These are phyloP conservation scores for Oedothorax gibbosus DNA, from an alignment of 1,140 invertebrate species.

Conservation along the genomic window DNA sequence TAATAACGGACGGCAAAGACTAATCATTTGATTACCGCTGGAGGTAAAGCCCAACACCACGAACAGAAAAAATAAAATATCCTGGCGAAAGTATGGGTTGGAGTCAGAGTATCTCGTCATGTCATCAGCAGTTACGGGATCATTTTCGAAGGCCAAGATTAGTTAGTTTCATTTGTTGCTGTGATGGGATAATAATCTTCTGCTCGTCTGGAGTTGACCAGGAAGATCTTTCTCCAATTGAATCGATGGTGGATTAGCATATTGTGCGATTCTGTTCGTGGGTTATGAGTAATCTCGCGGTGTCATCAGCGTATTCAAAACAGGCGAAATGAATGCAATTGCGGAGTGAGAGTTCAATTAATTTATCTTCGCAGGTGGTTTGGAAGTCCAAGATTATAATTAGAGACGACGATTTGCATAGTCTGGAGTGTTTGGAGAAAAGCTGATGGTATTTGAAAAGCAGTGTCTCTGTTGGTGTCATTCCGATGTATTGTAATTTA, in stretches of 20 bases:
- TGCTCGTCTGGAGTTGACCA: slow-evolving; percentile 9
- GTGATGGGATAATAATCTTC: slow-evolving; percentile 25
- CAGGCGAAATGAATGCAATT: neutral
- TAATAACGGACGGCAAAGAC: slow-evolving; percentile 20
- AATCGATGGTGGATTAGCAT: slow-evolving; percentile 5
- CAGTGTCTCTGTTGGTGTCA: no score
- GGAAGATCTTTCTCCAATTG: neutral
- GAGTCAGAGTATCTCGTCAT: neutral
- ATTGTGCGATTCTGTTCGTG: neutral
- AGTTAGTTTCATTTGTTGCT: slow-evolving; percentile 34
- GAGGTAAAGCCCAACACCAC: neutral
- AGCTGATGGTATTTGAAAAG: no score
- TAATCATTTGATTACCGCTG: slow-evolving; percentile 46
- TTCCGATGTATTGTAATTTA: no score
- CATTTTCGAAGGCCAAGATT: slow-evolving; percentile 27
- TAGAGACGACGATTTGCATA: no score
- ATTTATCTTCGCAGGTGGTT: neutral
- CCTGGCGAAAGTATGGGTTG: no score
- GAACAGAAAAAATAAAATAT: slow-evolving; percentile 11
- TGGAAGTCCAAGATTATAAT: no score
- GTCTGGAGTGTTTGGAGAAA: no score
- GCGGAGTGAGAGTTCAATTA: slow-evolving; percentile 1
- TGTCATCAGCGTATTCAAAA: slow-evolving; percentile 18
- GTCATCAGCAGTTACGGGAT: slow-evolving; percentile 32
- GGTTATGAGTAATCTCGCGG: neutral